A percentile compares a stretch with the other conserved stretches of the same genome.
These are phyloP conservation scores for Dendrolimus pini DNA, from an alignment of 2,888 invertebrate genomes.

Conservation along the genomic window DNA sequence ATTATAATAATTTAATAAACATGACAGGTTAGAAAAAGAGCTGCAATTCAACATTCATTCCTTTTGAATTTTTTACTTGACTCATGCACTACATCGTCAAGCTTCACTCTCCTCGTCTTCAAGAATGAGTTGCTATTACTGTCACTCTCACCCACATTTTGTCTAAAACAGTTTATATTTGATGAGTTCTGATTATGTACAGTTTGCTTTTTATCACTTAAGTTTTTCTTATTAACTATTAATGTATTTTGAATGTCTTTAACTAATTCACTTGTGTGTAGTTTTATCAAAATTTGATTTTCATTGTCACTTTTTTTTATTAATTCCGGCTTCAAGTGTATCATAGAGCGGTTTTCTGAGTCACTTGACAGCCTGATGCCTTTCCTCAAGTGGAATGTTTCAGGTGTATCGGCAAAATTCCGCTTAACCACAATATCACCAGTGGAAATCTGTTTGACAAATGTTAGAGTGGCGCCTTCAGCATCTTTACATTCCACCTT, in stretches of 20 bases:
- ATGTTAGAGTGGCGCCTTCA: constrained; percentile 54
- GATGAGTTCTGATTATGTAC: constrained; percentile 70
- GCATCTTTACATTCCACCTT: constrained; percentile 46
- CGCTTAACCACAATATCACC: constrained; percentile 64
- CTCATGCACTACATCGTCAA: constrained; percentile 61
- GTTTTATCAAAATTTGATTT: constrained; percentile 62
- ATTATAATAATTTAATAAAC: constrained; percentile 69
- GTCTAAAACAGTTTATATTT: constrained; percentile 62
- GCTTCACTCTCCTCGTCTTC: constrained; percentile 59
- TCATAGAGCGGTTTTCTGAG: constrained; percentile 59
- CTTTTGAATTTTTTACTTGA: constrained; percentile 67
- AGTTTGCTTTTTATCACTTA: constrained; percentile 72
- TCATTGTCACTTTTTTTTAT: constrained; percentile 65
- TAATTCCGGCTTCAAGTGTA: constrained; percentile 62
- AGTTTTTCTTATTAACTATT: constrained; percentile 69
- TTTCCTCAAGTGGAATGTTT: constrained; percentile 60
- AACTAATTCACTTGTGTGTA: constrained; percentile 62
- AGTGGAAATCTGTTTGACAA: constrained; percentile 61
- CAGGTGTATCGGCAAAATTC: constrained; percentile 52
- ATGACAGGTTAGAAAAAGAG: constrained; percentile 24
- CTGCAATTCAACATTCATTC: constrained; percentile 60
- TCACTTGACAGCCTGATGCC: constrained; percentile 65
- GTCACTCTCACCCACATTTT: constrained; percentile 62
- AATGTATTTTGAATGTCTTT: constrained; percentile 72
- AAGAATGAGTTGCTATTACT: constrained; percentile 55